These are phyloP conservation scores for Zosterops hypoxanthus DNA, from an alignment of 2,113 vertebrate species.

Conservation along the genomic window DNA sequence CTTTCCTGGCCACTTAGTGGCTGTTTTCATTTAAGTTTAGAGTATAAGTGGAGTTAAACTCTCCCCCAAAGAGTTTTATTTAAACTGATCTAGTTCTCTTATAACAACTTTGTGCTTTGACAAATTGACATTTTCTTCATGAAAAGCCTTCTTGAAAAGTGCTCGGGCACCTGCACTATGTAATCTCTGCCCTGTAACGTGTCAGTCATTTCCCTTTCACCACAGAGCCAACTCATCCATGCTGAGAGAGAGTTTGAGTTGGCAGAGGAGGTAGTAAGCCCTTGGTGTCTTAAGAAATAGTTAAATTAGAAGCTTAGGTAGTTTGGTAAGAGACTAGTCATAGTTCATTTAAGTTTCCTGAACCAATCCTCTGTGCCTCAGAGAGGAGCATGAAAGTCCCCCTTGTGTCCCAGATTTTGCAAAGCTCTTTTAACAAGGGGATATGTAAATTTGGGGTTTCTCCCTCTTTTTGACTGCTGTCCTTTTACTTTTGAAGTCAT, in stretches of 20 bases:
- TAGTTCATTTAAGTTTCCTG: not conserved
- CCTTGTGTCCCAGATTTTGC: constrained; percentile 5
- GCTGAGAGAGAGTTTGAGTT: not conserved
- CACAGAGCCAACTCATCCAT: not conserved
- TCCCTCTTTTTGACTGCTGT: not conserved
- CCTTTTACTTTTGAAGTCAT: not conserved
- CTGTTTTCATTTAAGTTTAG: not conserved
- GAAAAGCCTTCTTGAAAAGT: not conserved
- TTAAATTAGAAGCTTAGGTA: not conserved
- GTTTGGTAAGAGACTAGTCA: not conserved
- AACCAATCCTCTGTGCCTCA: not conserved
- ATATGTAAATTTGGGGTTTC: not conserved
- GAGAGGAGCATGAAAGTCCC: not conserved
- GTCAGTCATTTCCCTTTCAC: not conserved
- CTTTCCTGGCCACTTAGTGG: not conserved
- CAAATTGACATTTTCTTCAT: not conserved
- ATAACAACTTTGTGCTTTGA: not conserved
- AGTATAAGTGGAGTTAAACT: not conserved
- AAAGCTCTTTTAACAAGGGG: not conserved
- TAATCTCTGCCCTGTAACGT: not conserved
- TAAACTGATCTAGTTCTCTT: not conserved
- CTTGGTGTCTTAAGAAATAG: not conserved
- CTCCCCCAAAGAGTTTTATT: not conserved
- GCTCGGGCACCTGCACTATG: not conserved
- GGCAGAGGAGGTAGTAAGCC: not conserved